These are phyloP conservation scores for Centropus unirufus DNA, from an alignment of 2,113 vertebrate genomes.

Conservation along the genomic window DNA sequence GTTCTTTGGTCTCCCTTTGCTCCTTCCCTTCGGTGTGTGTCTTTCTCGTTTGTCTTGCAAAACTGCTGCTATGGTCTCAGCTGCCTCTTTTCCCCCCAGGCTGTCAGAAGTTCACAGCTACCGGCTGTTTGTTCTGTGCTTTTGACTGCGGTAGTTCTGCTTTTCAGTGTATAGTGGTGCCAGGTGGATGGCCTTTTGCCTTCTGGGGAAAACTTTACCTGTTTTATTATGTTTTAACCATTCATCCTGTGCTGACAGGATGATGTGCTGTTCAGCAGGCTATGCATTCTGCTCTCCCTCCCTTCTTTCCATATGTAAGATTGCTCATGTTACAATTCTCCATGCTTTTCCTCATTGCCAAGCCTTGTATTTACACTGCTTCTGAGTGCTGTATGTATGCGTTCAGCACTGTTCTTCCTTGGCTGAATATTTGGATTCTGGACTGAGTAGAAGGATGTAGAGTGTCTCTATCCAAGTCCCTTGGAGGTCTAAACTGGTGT, in stretches of 20 bases:
- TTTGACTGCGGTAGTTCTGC: neutral
- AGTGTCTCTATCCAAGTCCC: neutral
- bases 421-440: neutral
- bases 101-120: neutral
- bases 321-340: neutral
- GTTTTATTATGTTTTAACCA: neutral
- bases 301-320: neutral
- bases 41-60: neutral
- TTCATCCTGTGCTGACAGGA: neutral
- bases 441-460: neutral
- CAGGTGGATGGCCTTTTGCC: neutral
- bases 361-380: neutral
- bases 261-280: neutral
- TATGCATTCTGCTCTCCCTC: neutral
- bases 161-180: neutral
- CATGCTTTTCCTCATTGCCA: neutral
- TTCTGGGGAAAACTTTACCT: neutral
- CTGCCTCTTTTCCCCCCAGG: neutral
- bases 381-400: neutral
- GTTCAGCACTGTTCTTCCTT: neutral
- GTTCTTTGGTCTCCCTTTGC: neutral
- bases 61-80: neutral
- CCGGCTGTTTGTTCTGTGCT: neutral
- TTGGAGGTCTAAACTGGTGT: neutral
- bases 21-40: neutral